Conservation (phyloP, 2,888 invertebrate genomes). For the Chalcosyrphus nemorum region DNA sequence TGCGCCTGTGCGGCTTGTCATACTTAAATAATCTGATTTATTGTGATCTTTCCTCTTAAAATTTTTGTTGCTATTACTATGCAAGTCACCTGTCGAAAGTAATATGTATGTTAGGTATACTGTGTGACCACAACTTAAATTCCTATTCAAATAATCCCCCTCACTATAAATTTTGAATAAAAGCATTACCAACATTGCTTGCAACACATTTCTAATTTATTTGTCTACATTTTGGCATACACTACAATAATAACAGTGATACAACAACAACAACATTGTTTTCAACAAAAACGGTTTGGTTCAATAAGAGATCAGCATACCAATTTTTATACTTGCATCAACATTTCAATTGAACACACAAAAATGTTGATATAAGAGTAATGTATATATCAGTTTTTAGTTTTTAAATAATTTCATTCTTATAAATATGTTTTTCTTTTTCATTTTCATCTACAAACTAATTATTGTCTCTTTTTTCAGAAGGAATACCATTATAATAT, state of each 20-base stretch:
- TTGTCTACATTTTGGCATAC: constrained; percentile 62
- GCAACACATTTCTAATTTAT: constrained; percentile 60
- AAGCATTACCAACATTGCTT: constrained; percentile 17
- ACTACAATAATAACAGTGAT: constrained; percentile 57
- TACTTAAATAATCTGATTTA: no score
- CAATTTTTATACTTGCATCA: constrained; percentile 44
- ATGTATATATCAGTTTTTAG: neutral
- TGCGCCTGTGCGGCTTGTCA: no score
- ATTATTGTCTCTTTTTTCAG: constrained; percentile 68
- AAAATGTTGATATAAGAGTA: constrained; percentile 16
- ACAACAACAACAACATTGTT: constrained; percentile 49
- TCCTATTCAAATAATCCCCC: no score
- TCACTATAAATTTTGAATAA: neutral
- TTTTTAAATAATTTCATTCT: neutral
- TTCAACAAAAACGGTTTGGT: constrained; percentile 40
- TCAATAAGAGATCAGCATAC: constrained; percentile 61
- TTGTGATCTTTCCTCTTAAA: no score
- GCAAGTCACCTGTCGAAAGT: no score
- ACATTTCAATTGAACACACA: constrained; percentile 34
- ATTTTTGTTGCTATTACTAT: no score
- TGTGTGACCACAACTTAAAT: no score
- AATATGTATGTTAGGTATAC: no score
- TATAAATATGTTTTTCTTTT: constrained; percentile 37
- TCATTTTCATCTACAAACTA: constrained; percentile 59
- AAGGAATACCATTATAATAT: constrained; percentile 56